Evolutionary conservation across 1,140 invertebrate species (phyloP).

Genomic region (Sesamia nonagrioides): DNA sequence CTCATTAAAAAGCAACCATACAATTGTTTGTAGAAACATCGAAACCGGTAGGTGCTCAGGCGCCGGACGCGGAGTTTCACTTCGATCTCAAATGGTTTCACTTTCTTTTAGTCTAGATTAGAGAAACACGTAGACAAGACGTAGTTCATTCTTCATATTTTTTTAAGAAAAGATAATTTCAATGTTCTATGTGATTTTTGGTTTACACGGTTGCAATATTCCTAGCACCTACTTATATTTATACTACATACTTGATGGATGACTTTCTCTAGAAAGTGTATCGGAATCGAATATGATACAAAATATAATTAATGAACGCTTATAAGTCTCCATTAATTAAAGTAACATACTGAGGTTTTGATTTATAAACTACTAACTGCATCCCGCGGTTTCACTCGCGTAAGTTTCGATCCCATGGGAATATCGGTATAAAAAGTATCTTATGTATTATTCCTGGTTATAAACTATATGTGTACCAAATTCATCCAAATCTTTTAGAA

Average conservation of each 20-base stretch:
- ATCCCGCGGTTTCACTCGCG: too few relatives aligned
- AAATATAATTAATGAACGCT: slow-evolving; percentile 7
- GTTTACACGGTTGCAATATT: not conserved
- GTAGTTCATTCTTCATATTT: not conserved
- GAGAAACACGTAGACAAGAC: not conserved
- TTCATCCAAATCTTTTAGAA: too few relatives aligned
- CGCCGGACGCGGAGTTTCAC: slow-evolving; percentile 13
- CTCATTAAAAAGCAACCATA: not conserved
- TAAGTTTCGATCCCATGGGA: too few relatives aligned
- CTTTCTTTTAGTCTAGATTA: slow-evolving; percentile 38
- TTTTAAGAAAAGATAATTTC: not conserved
- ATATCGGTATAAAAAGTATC: too few relatives aligned
- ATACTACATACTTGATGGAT: not conserved
- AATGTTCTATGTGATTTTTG: not conserved
- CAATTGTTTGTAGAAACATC: slow-evolving; percentile 21
- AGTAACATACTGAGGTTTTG: not conserved
- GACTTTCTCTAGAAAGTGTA: slow-evolving; percentile 40
- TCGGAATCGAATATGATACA: not conserved
- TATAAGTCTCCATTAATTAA: not conserved
- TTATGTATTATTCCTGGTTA: too few relatives aligned
- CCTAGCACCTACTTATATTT: too few relatives aligned
- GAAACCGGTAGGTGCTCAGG: slow-evolving; percentile 22
- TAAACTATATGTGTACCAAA: too few relatives aligned
- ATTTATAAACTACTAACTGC: too few relatives aligned
- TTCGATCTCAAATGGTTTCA: slow-evolving; percentile 1